These are phyloP conservation scores for Panagrolaimus sp. DNA, from an alignment of 1,140 invertebrate species.

Conservation along the genomic window DNA sequence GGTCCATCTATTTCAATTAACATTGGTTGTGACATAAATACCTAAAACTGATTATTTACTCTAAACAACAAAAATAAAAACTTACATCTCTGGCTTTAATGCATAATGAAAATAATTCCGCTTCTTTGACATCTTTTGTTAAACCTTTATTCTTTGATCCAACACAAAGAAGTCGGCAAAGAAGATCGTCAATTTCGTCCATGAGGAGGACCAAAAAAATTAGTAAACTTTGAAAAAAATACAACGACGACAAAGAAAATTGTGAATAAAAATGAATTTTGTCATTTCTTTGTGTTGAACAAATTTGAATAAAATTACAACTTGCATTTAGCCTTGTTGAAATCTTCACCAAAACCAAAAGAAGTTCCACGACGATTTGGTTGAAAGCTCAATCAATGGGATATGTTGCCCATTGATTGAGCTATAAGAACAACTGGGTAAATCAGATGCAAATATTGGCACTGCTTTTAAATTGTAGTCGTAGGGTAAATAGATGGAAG, in stretches of 20 bases:
- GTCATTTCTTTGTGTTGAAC: too few relatives aligned
- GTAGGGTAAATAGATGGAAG: too few relatives aligned
- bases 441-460: too few relatives aligned
- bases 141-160: constrained; percentile 15
- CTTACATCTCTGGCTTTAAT: neutral
- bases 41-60: neutral
- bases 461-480: too few relatives aligned
- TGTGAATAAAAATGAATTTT: too few relatives aligned
- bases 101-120: constrained; percentile 14
- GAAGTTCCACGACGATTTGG: constrained; percentile 17
- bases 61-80: neutral
- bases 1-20: constrained; percentile 57
- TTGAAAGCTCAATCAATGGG: too few relatives aligned
- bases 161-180: constrained; percentile 16
- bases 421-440: too few relatives aligned
- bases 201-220: neutral
- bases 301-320: too few relatives aligned
- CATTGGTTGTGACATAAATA: constrained; percentile 31
- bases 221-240: neutral
- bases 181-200: constrained; percentile 12
- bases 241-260: too few relatives aligned
- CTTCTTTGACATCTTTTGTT: constrained; percentile 20
- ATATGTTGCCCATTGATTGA: too few relatives aligned
- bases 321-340: too few relatives aligned
- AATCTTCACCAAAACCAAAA: constrained; percentile 22